These are phyloP conservation scores for Siderastrea radians DNA, from an alignment of 92 coral and sea anemone genomes.

Conservation along the genomic window DNA sequence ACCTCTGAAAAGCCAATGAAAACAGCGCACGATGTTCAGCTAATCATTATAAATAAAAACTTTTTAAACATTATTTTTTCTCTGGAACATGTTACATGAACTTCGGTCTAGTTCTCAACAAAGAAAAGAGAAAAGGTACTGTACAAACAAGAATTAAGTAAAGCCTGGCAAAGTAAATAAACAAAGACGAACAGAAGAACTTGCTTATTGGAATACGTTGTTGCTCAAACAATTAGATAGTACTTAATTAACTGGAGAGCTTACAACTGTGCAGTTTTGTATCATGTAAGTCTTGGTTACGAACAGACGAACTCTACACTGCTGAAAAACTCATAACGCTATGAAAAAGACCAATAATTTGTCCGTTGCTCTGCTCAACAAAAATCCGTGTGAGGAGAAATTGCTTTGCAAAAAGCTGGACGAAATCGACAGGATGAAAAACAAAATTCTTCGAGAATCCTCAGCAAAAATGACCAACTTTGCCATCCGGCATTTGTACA, in stretches of 20 bases:
- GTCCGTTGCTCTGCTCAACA: slow-evolving; percentile 49
- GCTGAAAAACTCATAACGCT: too few relatives aligned
- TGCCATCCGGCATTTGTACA: slow-evolving; percentile 47
- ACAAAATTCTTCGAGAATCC: slow-evolving; percentile 48
- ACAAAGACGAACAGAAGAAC: neutral
- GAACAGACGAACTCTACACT: too few relatives aligned
- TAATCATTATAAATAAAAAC: neutral
- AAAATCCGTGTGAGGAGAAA: slow-evolving; percentile 53
- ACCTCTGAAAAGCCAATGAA: too few relatives aligned
- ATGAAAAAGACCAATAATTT: slow-evolving; percentile 41
- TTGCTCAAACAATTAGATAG: slow-evolving; percentile 14
- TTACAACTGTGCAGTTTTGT: slow-evolving; percentile 8
- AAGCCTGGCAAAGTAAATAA: slow-evolving; percentile 30
- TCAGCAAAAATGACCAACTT: slow-evolving; percentile 52
- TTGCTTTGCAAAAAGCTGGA: slow-evolving; percentile 49
- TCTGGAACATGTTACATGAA: neutral
- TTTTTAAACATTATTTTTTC: neutral
- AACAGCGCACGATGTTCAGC: too few relatives aligned
- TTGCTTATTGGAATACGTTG: neutral
- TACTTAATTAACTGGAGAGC: slow-evolving; percentile 22
- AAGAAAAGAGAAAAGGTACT: neutral
- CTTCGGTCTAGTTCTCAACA: neutral
- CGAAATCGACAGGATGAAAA: slow-evolving; percentile 38
- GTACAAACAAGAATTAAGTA: slow-evolving; percentile 29
- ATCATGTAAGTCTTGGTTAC: neutral